Base-by-base conservation (phyloP, 2,888 invertebrate genomes). In the Ganaspis brasiliensis region DNA sequence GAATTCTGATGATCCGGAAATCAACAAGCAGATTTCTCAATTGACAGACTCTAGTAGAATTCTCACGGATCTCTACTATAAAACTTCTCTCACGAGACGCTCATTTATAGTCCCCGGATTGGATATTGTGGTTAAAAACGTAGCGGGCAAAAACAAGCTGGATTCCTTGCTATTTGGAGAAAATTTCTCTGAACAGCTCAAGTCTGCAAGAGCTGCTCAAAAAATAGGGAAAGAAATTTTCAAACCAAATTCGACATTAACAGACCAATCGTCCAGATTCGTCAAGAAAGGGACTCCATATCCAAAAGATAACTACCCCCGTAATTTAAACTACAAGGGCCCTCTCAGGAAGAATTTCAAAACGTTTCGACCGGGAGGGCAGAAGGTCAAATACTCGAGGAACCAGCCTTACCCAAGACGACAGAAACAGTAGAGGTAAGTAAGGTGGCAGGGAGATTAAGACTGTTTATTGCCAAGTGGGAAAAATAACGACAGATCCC, bases 401-500 rank as follows among this genome's bases (percentile, higher is more conserved):
- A 56, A 2, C 24, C 21, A 24, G 12, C 21, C 24, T 40, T 40
- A 40, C 40, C 12, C 4, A 12, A 40, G 1, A 56, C 12, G 21
- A 26, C 26, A 2, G 26, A 57, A 56, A 21, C 12, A 24, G 10
- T 24, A 24, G 12, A 24, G 12, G 16, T 76, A 76, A 77, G 73
- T 59, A n/a, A 9, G 2, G 16, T 71, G 1, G 70, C 70, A 6
- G 71, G 73, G 26, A 55, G 72, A 56, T 12, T 74, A 14, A 14
- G 24, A 2, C 55, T 61, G 4, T 77, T 74, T 45, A 37, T 12
- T 16, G 1, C 9, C 10, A n/a, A 49, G 4, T 77, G 73, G 71
- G 16, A 37, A 16, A 61, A 31, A 31, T 72, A 16, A 72, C 57
- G 1, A 19, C 74, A 0, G 74, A 77, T 8, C 31, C 74, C 1